Base-by-base conservation (phyloP, 2,888 invertebrate species). In the Lycophotia porphyrea region DNA sequence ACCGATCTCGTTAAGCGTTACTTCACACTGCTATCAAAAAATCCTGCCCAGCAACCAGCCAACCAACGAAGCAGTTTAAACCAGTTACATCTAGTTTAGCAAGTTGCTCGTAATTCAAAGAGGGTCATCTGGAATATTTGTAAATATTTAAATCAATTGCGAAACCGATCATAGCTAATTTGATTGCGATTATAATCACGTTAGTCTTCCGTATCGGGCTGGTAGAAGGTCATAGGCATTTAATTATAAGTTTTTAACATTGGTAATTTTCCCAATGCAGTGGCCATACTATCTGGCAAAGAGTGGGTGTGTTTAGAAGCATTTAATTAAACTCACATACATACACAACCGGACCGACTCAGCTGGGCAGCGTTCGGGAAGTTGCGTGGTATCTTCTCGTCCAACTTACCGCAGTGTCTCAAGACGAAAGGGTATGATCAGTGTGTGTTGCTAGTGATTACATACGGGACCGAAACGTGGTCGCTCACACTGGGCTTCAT, bases 81-180 rank as follows among this genome's bases (percentile, higher is more conserved):
- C 74, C 1, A 49, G 49, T 47, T 39, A 34, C 13, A 52, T 42
- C 49, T 13, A 5, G 47, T 80, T 80, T 61, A 42, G 47, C 76
- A 76, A 80, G 21, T 4, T 2, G 15, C 15, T 44, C 13, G 42
- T 49, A 49, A 67, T 21, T 42, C 21, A 71, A 69, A 42, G 55
- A 31, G 24, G 71, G 71, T 71, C 81, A 69, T 69, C 81, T n/a
- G 18, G 13, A 11, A 60, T 5, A 61, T 76, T 69, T 63, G 81
- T 71, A 81, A 80, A 80, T 76, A 80, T 81, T 80, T 58, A 76
- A 76, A 71, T 69, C 61, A 2, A 76, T 80, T 80, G 52, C 58
- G 71, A 64, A 71, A 76, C n/a, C 1, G 0, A 18, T 67, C 36
- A 47, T 27, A n/a, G 61, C 31, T 64, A 76, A 80, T 76, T 68